These are phyloP conservation scores for Eilema caniola DNA, from an alignment of 2,888 invertebrate genomes.

Conservation along the genomic window DNA sequence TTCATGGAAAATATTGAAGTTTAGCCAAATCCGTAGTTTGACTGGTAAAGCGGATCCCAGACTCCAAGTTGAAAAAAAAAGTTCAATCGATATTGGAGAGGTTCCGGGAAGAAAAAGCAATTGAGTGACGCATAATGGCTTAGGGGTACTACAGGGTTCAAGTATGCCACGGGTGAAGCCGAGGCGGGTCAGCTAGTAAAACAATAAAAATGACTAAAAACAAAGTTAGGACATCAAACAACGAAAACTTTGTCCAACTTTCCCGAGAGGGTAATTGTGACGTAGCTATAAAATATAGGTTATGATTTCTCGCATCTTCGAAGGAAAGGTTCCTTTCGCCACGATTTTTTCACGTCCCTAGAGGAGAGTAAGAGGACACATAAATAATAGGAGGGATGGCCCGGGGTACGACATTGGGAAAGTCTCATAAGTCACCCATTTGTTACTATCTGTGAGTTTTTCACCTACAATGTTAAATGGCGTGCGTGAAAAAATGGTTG, in stretches of 20 bases:
- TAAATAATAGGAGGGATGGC: slow-evolving; percentile 43
- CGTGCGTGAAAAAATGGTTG: background rate
- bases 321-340: slow-evolving; percentile 28
- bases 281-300: slow-evolving; percentile 26
- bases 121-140: too few relatives aligned
- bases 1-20: too few relatives aligned
- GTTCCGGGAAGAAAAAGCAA: too few relatives aligned
- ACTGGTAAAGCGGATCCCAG: too few relatives aligned
- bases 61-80: too few relatives aligned
- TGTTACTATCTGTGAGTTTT: slow-evolving; percentile 31
- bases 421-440: slow-evolving; percentile 40
- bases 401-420: slow-evolving; percentile 37
- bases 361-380: slow-evolving; percentile 27
- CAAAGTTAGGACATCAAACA: background rate
- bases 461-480: slow-evolving; percentile 27
- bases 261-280: slow-evolving; percentile 14
- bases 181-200: too few relatives aligned
- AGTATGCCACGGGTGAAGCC: too few relatives aligned
- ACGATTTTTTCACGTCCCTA: slow-evolving; percentile 31
- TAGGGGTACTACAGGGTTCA: too few relatives aligned
- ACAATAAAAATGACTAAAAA: background rate
- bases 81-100: too few relatives aligned
- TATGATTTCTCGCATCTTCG: slow-evolving; percentile 32
- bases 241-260: background rate
- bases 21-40: too few relatives aligned